phyloP scores from a whole-genome alignment of 2,113 vertebrate species.

The Pipra filicauda region DNA sequence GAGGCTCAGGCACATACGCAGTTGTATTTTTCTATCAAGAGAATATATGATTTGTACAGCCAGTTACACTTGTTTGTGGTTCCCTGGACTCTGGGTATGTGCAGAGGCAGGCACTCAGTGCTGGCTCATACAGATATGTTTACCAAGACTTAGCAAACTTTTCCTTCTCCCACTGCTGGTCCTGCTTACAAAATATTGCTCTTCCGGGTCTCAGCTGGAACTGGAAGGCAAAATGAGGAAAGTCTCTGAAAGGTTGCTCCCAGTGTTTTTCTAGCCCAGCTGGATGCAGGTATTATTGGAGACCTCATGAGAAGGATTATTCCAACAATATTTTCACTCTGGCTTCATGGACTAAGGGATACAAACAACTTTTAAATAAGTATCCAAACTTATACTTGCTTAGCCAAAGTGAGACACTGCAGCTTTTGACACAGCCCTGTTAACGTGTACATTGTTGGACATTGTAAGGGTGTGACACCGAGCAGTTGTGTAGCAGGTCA shows the following conservation, averaged over 20 bases:
- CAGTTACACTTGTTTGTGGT: conserved; percentile 23
- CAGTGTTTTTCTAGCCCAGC: conserved; percentile 39
- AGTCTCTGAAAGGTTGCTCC: neutral
- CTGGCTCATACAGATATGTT: neutral
- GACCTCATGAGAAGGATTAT: conserved; percentile 43
- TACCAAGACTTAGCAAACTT: conserved; percentile 2
- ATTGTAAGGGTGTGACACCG: neutral
- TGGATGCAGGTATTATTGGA: conserved; percentile 48
- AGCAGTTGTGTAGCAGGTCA: neutral
- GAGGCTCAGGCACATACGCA: neutral
- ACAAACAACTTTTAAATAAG: conserved; percentile 19
- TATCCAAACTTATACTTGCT: neutral
- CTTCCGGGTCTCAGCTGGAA: conserved; percentile 25
- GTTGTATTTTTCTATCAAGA: neutral
- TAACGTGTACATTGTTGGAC: neutral
- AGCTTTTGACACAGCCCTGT: conserved; percentile 25
- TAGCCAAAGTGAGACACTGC: conserved; percentile 21
- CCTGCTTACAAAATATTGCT: conserved; percentile 19
- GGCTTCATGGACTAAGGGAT: neutral
- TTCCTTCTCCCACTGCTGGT: conserved; percentile 15
- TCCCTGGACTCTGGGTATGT: neutral
- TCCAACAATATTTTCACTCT: conserved; percentile 31
- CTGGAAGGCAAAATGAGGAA: conserved; percentile 14
- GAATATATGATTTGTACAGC: neutral
- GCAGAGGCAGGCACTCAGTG: neutral